Conservation (phyloP, 53 echinoderm and acorn worm genomes). For the Astropecten irregularis region DNA sequence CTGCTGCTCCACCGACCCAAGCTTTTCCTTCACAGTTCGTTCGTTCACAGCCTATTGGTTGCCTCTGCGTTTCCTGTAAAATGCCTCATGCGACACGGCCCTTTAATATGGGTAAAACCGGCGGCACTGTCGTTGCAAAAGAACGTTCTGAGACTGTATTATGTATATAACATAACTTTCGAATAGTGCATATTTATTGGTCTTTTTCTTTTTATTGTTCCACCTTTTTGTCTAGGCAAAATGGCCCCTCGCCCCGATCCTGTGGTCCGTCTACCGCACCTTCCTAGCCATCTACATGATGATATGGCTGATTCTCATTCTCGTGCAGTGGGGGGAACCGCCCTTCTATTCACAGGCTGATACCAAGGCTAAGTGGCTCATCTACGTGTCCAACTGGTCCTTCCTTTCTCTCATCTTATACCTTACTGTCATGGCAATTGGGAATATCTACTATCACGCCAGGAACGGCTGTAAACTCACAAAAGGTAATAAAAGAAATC, state of each 20-base stretch:
- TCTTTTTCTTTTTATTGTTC: too few relatives aligned
- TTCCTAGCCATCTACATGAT: constrained; percentile 67
- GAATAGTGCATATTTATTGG: too few relatives aligned
- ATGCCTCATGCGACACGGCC: too few relatives aligned
- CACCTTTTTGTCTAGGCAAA: constrained; percentile 23
- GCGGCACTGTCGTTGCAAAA: too few relatives aligned
- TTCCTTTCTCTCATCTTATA: constrained; percentile 55
- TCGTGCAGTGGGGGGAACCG: constrained; percentile 67
- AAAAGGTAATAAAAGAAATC: too few relatives aligned
- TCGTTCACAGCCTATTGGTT: too few relatives aligned
- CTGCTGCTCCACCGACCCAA: too few relatives aligned
- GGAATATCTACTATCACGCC: constrained; percentile 34
- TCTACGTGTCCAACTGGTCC: constrained; percentile 91
- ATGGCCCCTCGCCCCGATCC: constrained; percentile 69
- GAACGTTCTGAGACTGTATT: too few relatives aligned
- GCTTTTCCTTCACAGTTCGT: too few relatives aligned
- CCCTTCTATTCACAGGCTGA: constrained; percentile 66
- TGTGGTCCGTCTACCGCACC: constrained; percentile 69
- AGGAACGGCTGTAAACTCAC: neutral
- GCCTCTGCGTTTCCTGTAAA: too few relatives aligned
- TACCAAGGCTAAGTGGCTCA: constrained; percentile 88
- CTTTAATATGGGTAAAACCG: too few relatives aligned
- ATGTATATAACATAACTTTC: too few relatives aligned
- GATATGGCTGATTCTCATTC: constrained; percentile 57
- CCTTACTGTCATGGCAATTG: constrained; percentile 30